Evolutionary conservation across 2,797 vertebrate genomes (phyloP).

Genomic region (Triplophysa bombifrons): DNA sequence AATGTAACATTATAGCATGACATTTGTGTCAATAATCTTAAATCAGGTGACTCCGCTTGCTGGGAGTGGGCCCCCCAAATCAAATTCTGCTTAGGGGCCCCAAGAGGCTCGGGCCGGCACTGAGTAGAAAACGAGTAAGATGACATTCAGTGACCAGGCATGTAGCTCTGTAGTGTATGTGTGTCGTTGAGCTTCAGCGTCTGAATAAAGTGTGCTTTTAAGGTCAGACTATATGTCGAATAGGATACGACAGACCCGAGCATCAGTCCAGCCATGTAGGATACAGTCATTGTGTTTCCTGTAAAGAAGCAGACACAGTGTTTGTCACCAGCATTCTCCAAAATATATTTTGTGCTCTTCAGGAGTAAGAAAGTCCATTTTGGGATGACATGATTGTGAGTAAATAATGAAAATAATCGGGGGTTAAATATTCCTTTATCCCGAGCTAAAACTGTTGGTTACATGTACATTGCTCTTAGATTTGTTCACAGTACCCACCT

Average conservation of each 20-base stretch:
- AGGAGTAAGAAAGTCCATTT: too few species aligned
- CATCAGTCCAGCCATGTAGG: constrained; percentile 94
- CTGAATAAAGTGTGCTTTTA: constrained; percentile 6
- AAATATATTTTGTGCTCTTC: too few species aligned
- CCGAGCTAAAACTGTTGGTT: neutral
- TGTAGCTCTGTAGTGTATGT: constrained; percentile 36
- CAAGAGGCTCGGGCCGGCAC: too few species aligned
- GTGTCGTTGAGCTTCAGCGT: constrained; percentile 33
- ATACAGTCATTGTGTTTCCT: constrained; percentile 86
- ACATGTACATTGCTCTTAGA: neutral
- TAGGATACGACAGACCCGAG: constrained; percentile 92
- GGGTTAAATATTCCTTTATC: neutral
- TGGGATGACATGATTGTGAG: too few species aligned
- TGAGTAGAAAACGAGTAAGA: neutral
- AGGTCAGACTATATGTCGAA: constrained; percentile 46
- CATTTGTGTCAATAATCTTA: too few species aligned
- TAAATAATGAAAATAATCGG: too few species aligned
- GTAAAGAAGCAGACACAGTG: neutral
- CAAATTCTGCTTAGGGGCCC: too few species aligned
- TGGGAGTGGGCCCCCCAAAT: too few species aligned
- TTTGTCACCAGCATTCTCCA: neutral
- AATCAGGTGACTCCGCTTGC: too few species aligned
- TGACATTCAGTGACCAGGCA: constrained; percentile 25
- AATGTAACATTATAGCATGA: too few species aligned
- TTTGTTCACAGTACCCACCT: constrained; percentile 72